Base-by-base conservation (phyloP, 2,113 vertebrate genomes). In the Nibea albiflora region DNA sequence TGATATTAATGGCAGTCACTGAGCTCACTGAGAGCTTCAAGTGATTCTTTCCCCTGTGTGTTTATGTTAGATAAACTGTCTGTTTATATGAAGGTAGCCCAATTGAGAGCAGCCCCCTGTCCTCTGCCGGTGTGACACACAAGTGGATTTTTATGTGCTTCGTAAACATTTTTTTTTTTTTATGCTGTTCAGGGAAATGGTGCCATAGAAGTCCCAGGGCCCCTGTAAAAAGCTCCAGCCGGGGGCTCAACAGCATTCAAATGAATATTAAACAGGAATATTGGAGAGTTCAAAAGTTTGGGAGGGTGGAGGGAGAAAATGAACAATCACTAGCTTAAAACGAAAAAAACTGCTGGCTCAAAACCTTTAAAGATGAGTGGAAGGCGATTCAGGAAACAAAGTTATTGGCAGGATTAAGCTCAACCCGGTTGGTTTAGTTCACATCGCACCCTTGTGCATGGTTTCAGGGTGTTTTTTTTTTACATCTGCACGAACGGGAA, bases 71-170 rank as follows among this genome's bases (percentile, higher is more conserved):
- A 81, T 74, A 61, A 85, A 88, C 85, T 67, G 63, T 69, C 39
- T 47, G 71, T 89, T 87, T 86, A 85, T 60, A 58, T 24, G 44
- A 77, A 71, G 60, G 52, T n/a, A 44, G 53, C 46, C 0, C 15
- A 67, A 61, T 46, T 66, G 62, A 81, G 87, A 85, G 64, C 1
- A 31, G 7, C 53, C 35, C 35, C 63, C 61, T 15, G 47, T 64
- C 73, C 60, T 54, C 68, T 10, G 0, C 78, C 57, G 3, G 44
- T 68, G 74, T 71, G 83, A 84, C 84, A 81, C 78, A 53, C 73
- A 70, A 85, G 84, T 85, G 85, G 71, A 87, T 80, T 91, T 91
- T 91, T 82, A 84, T 69, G 80, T 84, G 80, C 70, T 90, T 74
- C 26, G 54, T 91, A 88, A 89, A 89, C 75, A 86, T 75, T 80